Base-by-base conservation (phyloP, 1,140 invertebrate species). In the Trichogramma pretiosum region DNA sequence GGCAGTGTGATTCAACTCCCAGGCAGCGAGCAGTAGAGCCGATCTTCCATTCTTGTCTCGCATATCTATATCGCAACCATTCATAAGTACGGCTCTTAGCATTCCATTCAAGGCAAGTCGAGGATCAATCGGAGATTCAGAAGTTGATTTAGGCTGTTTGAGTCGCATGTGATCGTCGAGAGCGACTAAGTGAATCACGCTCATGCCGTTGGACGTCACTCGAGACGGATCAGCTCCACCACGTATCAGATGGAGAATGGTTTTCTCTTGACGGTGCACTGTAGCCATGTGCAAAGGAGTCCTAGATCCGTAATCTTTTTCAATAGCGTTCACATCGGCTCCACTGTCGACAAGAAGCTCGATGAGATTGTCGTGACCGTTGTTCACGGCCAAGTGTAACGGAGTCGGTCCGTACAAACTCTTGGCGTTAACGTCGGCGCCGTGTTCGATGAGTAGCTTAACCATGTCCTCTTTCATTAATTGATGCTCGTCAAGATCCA, bases 251-350 rank as follows among this genome's bases (percentile, higher is more conserved):
- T 46, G 4, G 17, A 35, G 28, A 9, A 50, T 36, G 2, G 21
- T 21, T 8, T 24, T 36, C 1, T 32, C 5, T n/a, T 50, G 28
- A 8, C 35, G 36, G 14, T 46, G 13, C 5, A 11, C 26, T 13
- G 48, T 41, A 16, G 48, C 48, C 7, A 40, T n/a, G 36, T 50
- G 43, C 5, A 50, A 36, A 16, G 48, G 43, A 11, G 48, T 46
- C 22, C 42, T 41, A n/a, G 28, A 28, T 3, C 43, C 48, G 21
- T 35, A 17, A n/a, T n/a, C n/a, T 17, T 41, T 18, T 21, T 17
- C 13, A 17, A n/a, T 26, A 35, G 37, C 37, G 36, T 46, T 35
- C 10, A 46, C 17, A 36, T 46, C 24, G 19, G 32, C 37, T 18
- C 28, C 36, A 14, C 21, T 50, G 9, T 16, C 40, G 28, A 50